These are phyloP conservation scores for Melolontha melolontha DNA, from an alignment of 2,888 invertebrate genomes.

Conservation along the genomic window DNA sequence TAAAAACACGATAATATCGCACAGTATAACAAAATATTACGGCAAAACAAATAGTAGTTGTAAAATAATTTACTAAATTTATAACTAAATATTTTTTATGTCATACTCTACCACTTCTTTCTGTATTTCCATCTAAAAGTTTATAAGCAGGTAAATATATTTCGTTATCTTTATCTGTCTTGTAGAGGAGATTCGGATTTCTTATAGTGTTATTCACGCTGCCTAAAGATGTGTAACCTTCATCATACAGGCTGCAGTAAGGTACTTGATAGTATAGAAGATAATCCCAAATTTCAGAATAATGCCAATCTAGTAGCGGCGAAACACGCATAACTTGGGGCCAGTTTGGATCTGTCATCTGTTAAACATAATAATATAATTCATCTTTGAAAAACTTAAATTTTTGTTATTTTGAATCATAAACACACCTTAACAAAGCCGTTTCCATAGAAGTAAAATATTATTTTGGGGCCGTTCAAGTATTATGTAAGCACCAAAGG, in stretches of 20 bases:
- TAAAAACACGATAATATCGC: constrained; percentile 10
- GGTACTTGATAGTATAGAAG: constrained; percentile 82
- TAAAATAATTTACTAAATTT: constrained; percentile 28
- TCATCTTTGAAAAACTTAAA: not conserved
- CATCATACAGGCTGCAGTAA: constrained; percentile 92
- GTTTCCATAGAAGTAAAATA: no score
- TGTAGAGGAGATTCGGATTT: constrained; percentile 80
- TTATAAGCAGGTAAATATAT: constrained; percentile 81
- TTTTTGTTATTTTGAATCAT: no score
- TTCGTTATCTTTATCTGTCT: constrained; percentile 68
- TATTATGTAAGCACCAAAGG: no score
- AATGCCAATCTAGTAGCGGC: constrained; percentile 93
- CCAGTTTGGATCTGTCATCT: constrained; percentile 92
- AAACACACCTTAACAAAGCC: no score
- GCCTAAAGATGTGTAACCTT: constrained; percentile 93
- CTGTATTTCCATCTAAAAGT: constrained; percentile 71
- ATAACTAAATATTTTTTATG: constrained; percentile 5
- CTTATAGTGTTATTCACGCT: constrained; percentile 82
- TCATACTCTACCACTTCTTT: constrained; percentile 71
- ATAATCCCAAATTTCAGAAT: constrained; percentile 92
- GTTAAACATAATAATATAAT: constrained; percentile 50
- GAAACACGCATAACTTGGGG: constrained; percentile 89
- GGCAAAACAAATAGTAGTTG: not conserved
- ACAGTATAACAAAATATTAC: constrained; percentile 22
- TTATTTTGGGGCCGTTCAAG: no score